A percentile compares a stretch with the other conserved stretches of the same genome.
Evolutionary conservation across 2,797 vertebrate species (phyloP).

Genomic region (Melopsittacus undulatus): DNA sequence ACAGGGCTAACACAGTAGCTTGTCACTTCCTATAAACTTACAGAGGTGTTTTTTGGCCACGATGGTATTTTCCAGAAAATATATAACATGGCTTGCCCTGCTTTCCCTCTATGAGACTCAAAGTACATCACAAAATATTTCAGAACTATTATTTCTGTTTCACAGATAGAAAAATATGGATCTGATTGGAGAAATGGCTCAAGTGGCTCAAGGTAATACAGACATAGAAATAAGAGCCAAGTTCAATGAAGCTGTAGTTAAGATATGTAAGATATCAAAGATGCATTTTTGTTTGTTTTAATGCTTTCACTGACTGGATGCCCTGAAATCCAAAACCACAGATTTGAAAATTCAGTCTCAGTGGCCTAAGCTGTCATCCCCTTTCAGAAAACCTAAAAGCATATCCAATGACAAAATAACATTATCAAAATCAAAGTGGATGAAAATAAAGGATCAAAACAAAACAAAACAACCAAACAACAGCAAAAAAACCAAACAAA

Average conservation of each 20-base stretch:
- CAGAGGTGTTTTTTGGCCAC: background rate
- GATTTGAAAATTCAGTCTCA: background rate
- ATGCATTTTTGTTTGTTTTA: background rate
- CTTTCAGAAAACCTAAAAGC: background rate
- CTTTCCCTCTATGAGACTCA: background rate
- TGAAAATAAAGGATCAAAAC: background rate
- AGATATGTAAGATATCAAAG: background rate
- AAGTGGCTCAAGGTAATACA: background rate
- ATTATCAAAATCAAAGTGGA: background rate
- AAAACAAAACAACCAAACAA: background rate
- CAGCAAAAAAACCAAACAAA: too few relatives aligned
- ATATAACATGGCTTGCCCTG: background rate
- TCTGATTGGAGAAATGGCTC: background rate
- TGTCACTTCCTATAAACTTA: constrained; percentile 15
- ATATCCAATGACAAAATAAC: background rate
- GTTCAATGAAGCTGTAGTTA: background rate
- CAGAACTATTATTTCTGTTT: background rate
- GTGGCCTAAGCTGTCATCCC: fast-evolving
- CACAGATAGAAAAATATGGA: background rate
- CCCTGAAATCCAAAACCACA: background rate
- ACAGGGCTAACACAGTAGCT: background rate
- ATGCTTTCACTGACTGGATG: background rate
- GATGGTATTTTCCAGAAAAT: background rate
- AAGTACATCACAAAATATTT: background rate
- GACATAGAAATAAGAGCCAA: background rate